A percentile compares a stretch with the other conserved stretches of the same genome.
Conservation (phyloP, 2,888 invertebrate species). For the Ecdyonurus torrentis region DNA sequence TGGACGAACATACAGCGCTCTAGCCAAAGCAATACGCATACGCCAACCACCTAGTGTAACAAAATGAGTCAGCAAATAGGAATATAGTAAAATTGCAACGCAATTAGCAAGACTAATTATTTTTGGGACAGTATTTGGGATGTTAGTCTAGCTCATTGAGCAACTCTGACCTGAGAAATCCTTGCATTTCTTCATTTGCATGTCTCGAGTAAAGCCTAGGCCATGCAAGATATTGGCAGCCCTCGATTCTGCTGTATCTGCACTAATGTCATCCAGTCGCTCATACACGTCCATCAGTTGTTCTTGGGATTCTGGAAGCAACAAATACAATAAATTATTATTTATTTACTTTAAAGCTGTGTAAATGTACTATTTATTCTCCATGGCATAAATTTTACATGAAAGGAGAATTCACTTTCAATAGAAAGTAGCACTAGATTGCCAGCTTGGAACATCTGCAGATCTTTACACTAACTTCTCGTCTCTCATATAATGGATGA, state of each 20-base stretch:
- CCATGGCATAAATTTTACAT: too few relatives aligned
- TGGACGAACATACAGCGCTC: constrained; percentile 93
- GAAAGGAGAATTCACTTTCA: too few relatives aligned
- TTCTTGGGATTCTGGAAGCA: constrained; percentile 72
- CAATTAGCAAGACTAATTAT: too few relatives aligned
- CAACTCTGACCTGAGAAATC: constrained; percentile 27
- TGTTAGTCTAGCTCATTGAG: not conserved
- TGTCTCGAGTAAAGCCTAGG: constrained; percentile 72
- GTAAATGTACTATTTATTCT: constrained; percentile 2
- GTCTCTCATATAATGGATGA: too few relatives aligned
- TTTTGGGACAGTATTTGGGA: not conserved
- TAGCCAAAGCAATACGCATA: constrained; percentile 94
- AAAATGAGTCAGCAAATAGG: not conserved
- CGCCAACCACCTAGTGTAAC: constrained; percentile 69
- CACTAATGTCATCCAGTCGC: constrained; percentile 88
- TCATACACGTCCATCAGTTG: constrained; percentile 96
- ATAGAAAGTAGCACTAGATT: too few relatives aligned
- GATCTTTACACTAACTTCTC: too few relatives aligned
- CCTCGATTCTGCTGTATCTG: constrained; percentile 85
- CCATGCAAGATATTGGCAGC: constrained; percentile 93
- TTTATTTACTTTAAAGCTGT: too few relatives aligned
- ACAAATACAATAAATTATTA: too few relatives aligned
- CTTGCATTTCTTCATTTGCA: constrained; percentile 49
- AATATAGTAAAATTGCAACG: too few relatives aligned
- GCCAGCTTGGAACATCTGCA: too few relatives aligned